These are phyloP conservation scores for Sebastiscus albofasciatus DNA, from an alignment of 2,797 vertebrate species.

Conservation along the genomic window DNA sequence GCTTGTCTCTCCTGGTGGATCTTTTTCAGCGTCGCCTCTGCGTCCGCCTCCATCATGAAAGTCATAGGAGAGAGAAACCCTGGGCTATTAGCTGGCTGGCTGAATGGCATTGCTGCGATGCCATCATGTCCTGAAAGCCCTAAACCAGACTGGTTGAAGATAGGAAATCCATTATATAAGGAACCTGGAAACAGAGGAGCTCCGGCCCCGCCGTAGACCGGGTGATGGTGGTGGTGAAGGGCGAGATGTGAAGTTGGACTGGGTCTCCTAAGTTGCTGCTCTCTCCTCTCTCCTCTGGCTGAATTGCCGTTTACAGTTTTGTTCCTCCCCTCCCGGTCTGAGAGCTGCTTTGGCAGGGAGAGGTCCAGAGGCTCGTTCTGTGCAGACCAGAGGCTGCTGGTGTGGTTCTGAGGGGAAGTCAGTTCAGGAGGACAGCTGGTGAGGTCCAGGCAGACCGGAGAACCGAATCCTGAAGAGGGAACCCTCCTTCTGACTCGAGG, in stretches of 20 bases:
- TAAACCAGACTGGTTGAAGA: conserved; percentile 72
- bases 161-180: conserved; percentile 71
- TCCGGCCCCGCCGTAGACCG: conserved; percentile 48
- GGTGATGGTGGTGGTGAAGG: conserved; percentile 62
- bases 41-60: conserved; percentile 79
- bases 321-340: conserved; percentile 33
- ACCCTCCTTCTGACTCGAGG: conserved; percentile 65
- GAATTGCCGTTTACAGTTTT: conserved; percentile 63
- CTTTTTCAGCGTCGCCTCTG: conserved; percentile 77
- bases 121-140: conserved; percentile 72
- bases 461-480: conserved; percentile 68
- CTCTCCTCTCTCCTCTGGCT: conserved; percentile 57
- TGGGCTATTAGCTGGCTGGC: conserved; percentile 55
- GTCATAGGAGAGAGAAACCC: conserved; percentile 80
- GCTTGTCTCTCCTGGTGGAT: conserved; percentile 81
- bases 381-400: conserved; percentile 48
- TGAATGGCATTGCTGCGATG: conserved; percentile 67
- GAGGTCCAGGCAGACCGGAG: conserved; percentile 72
- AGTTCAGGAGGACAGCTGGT: conserved; percentile 59
- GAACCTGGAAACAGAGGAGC: conserved; percentile 67
- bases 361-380: conserved; percentile 85
- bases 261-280: conserved; percentile 58
- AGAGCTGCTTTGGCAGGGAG: conserved; percentile 79
- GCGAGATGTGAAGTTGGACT: conserved; percentile 62
- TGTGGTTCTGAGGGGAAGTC: conserved; percentile 51